phyloP scores from a whole-genome alignment of 2,113 vertebrate species.

The Corydoras sp. region DNA sequence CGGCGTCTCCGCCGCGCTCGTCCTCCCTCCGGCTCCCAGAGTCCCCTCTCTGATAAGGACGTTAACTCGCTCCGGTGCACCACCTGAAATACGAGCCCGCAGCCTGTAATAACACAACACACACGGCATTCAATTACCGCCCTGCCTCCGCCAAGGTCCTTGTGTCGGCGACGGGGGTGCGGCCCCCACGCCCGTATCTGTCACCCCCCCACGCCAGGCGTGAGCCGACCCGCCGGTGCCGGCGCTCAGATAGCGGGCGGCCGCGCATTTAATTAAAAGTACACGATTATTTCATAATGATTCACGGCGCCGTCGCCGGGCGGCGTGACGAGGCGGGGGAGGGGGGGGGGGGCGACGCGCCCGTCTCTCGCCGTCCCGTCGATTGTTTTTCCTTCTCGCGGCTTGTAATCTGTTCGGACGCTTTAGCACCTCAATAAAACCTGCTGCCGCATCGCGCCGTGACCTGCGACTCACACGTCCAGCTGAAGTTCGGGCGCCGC shows the following conservation, averaged over 20 bases:
- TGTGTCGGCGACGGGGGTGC: slow-evolving; percentile 32
- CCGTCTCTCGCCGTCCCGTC: slow-evolving; percentile 40
- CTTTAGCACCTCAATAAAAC: slow-evolving; percentile 37
- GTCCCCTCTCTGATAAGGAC: slow-evolving; percentile 37
- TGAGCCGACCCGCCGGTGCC: slow-evolving; percentile 18
- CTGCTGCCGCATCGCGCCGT: slow-evolving; percentile 26
- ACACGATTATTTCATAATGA: slow-evolving; percentile 50
- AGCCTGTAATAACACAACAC: slow-evolving; percentile 45
- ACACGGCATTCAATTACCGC: slow-evolving; percentile 47
- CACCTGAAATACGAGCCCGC: slow-evolving; percentile 44
- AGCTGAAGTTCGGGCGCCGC: slow-evolving; percentile 20
- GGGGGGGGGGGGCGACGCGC: slow-evolving; percentile 30
- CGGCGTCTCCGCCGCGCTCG: background rate
- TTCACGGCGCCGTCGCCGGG: slow-evolving; percentile 39
- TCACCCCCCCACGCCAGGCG: slow-evolving; percentile 10
- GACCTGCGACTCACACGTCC: slow-evolving; percentile 40
- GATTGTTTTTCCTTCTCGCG: slow-evolving; percentile 38
- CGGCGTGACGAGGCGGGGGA: slow-evolving; percentile 34
- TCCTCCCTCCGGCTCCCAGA: slow-evolving; percentile 3
- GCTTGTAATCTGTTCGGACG: slow-evolving; percentile 33
- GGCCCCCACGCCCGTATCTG: slow-evolving; percentile 44
- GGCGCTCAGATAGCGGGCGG: slow-evolving; percentile 29
- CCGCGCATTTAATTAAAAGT: slow-evolving; percentile 48
- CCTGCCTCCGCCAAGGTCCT: slow-evolving; percentile 47
- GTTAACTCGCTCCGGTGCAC: slow-evolving; percentile 33